Percentiles rank a stretch among this genome's conserved stretches.
These are phyloP conservation scores for Chloroclystis v-ata DNA, from an alignment of 2,888 invertebrate genomes.

Conservation along the genomic window DNA sequence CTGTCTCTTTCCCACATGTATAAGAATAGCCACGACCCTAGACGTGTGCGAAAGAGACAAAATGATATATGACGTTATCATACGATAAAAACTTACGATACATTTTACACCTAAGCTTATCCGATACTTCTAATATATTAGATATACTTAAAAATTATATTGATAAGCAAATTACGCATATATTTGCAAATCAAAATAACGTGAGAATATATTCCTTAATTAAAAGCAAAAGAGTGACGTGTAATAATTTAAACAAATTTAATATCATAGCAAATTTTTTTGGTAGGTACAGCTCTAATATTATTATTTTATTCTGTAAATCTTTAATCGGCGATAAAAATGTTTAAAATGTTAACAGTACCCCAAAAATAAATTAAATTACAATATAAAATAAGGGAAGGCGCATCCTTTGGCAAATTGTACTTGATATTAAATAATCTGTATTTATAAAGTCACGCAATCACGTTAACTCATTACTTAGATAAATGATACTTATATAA, in stretches of 20 bases:
- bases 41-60: constrained; percentile 45
- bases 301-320: no score
- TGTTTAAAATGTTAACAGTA: no score
- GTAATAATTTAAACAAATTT: no score
- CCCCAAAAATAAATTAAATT: not conserved
- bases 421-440: not conserved
- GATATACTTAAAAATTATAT: constrained; percentile 69
- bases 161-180: constrained; percentile 46
- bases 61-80: constrained; percentile 54
- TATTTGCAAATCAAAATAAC: constrained; percentile 33
- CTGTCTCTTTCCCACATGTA: constrained; percentile 19
- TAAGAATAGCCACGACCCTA: not conserved
- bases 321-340: no score
- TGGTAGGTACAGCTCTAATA: no score
- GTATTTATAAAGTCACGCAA: no score
- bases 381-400: constrained; percentile 1
- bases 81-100: constrained; percentile 74
- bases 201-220: constrained; percentile 30
- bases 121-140: constrained; percentile 73
- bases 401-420: not conserved
- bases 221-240: constrained; percentile 21
- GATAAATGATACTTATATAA: no score
- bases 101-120: constrained; percentile 66
- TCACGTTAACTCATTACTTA: no score
- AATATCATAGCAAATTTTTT: no score